Conservation (phyloP, 1,140 invertebrate genomes). For the Drosophila repletoides region DNA sequence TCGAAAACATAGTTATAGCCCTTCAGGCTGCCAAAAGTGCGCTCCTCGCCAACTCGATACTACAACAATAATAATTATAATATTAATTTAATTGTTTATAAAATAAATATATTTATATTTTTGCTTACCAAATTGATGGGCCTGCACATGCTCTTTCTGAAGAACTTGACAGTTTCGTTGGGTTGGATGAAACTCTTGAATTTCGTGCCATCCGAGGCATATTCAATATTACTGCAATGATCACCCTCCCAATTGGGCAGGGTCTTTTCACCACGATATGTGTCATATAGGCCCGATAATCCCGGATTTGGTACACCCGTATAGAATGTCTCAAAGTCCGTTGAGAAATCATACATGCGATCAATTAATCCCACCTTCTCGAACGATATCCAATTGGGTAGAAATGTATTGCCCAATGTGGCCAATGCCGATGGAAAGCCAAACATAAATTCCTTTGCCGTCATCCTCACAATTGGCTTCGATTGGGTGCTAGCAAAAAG, state of each 20-base stretch:
- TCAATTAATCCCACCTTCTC: slow-evolving; percentile 92
- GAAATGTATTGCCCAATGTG: slow-evolving; percentile 88
- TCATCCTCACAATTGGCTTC: slow-evolving; percentile 88
- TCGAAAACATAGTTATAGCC: slow-evolving; percentile 88
- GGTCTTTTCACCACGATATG: slow-evolving; percentile 87
- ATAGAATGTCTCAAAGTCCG: slow-evolving; percentile 90
- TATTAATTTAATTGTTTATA: neutral
- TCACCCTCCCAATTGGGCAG: slow-evolving; percentile 89
- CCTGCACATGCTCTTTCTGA: slow-evolving; percentile 91
- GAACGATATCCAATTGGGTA: slow-evolving; percentile 91
- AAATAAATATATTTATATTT: neutral
- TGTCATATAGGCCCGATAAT: slow-evolving; percentile 88
- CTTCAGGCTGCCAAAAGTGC: slow-evolving; percentile 83
- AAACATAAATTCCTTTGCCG: slow-evolving; percentile 92
- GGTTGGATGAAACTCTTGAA: slow-evolving; percentile 88
- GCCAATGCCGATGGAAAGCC: slow-evolving; percentile 89
- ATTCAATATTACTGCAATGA: slow-evolving; percentile 89
- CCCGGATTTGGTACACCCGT: slow-evolving; percentile 87
- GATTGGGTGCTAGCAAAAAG: slow-evolving; percentile 87
- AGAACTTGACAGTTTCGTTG: slow-evolving; percentile 89
- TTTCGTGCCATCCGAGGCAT: slow-evolving; percentile 93
- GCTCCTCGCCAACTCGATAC: slow-evolving; percentile 85
- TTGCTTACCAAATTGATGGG: slow-evolving; percentile 87
- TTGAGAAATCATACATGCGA: slow-evolving; percentile 93
- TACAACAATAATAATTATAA: slow-evolving; percentile 80